Conservation (phyloP, 1,140 invertebrate species). For the Atta colombica region DNA sequence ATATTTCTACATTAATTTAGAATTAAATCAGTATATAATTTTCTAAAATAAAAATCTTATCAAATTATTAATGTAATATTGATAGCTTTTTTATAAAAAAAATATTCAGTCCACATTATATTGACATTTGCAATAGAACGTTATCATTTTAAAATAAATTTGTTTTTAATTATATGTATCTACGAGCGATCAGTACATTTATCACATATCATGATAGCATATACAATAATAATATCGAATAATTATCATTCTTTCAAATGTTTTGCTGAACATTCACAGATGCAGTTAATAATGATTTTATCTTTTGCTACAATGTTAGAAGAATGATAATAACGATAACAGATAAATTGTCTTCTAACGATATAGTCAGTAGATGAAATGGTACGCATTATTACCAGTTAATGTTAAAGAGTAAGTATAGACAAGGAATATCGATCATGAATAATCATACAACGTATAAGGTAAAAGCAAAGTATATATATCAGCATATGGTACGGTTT, state of each 20-base stretch:
- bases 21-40: not conserved
- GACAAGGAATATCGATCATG: not conserved
- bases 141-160: slow-evolving; percentile 9
- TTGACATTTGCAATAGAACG: not conserved
- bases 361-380: not conserved
- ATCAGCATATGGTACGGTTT: too few relatives aligned
- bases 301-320: not conserved
- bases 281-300: not conserved
- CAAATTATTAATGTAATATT: slow-evolving; percentile 1
- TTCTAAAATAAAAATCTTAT: not conserved
- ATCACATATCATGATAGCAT: not conserved
- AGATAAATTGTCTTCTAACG: slow-evolving; percentile 15
- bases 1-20: not conserved
- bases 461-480: too few relatives aligned
- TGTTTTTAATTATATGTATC: not conserved
- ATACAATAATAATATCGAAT: not conserved
- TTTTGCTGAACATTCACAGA: not conserved
- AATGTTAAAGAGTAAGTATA: not conserved
- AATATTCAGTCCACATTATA: not conserved
- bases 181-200: not conserved
- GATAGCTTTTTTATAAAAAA: not conserved
- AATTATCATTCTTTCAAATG: slow-evolving; percentile 15
- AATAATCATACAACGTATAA: not conserved
- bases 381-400: not conserved
- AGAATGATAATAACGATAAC: not conserved